These are phyloP conservation scores for Eilema caniola DNA, from an alignment of 2,888 invertebrate genomes.

Conservation along the genomic window DNA sequence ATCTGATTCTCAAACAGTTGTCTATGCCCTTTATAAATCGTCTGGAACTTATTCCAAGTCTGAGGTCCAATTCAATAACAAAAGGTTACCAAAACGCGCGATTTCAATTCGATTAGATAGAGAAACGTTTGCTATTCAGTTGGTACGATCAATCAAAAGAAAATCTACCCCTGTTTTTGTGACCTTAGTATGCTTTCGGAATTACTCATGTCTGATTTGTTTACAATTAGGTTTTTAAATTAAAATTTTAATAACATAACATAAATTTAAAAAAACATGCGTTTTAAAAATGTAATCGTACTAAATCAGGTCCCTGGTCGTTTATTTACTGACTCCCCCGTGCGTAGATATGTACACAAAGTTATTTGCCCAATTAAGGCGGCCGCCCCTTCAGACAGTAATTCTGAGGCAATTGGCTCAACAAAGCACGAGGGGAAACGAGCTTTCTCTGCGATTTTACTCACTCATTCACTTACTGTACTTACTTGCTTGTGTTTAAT, in stretches of 20 bases:
- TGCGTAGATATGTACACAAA: constrained; percentile 67
- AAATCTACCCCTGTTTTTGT: no score
- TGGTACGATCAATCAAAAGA: no score
- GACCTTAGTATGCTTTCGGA: no score
- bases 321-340: constrained; percentile 65
- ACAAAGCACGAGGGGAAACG: constrained; percentile 66
- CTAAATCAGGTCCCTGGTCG: constrained; percentile 16
- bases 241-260: no score
- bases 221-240: no score
- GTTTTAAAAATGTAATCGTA: no score
- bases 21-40: constrained; percentile 7
- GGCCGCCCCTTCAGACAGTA: constrained; percentile 75
- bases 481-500: constrained; percentile 9
- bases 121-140: no score
- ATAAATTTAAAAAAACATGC: no score
- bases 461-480: constrained; percentile 13
- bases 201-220: no score
- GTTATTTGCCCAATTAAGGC: constrained; percentile 83
- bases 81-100: no score
- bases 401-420: constrained; percentile 81
- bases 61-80: no score
- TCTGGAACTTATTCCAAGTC: constrained; percentile 13
- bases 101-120: no score
- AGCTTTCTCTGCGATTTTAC: constrained; percentile 69
- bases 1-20: not conserved